These are phyloP conservation scores for Cetoscarus ocellatus DNA, from an alignment of 2,797 vertebrate genomes.

Conservation along the genomic window DNA sequence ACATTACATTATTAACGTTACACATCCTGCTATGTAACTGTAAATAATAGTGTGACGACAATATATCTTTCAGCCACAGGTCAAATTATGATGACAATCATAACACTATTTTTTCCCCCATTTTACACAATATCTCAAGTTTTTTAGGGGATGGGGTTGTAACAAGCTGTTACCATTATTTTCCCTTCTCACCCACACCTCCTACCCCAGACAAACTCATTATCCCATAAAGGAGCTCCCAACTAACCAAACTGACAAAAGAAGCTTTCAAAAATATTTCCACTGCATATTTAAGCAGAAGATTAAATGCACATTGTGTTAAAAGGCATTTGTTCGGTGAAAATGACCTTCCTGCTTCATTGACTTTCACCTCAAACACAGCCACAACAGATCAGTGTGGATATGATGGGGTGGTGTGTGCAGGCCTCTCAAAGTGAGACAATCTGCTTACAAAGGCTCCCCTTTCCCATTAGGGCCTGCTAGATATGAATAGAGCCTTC, in stretches of 20 bases:
- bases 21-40: too few species aligned
- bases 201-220: background rate
- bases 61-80: too few species aligned
- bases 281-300: slow-evolving; percentile 22
- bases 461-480: slow-evolving; percentile 62
- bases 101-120: too few species aligned
- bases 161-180: background rate
- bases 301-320: slow-evolving; percentile 28
- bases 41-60: too few species aligned
- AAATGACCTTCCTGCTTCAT: slow-evolving; percentile 51
- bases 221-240: background rate
- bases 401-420: slow-evolving; percentile 39
- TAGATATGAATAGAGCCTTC: slow-evolving; percentile 71
- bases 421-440: slow-evolving; percentile 44
- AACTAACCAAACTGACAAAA: slow-evolving; percentile 22
- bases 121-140: too few species aligned
- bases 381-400: slow-evolving; percentile 45
- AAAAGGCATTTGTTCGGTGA: slow-evolving; percentile 23
- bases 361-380: slow-evolving; percentile 55
- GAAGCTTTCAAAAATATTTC: slow-evolving; percentile 9
- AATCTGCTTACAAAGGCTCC: slow-evolving; percentile 70
- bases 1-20: too few species aligned
- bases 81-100: too few species aligned
- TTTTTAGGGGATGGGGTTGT: background rate
- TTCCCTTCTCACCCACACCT: background rate